Evolutionary conservation across 2,797 vertebrate species (phyloP).

Genomic region (Onychomys leucogaster): DNA sequence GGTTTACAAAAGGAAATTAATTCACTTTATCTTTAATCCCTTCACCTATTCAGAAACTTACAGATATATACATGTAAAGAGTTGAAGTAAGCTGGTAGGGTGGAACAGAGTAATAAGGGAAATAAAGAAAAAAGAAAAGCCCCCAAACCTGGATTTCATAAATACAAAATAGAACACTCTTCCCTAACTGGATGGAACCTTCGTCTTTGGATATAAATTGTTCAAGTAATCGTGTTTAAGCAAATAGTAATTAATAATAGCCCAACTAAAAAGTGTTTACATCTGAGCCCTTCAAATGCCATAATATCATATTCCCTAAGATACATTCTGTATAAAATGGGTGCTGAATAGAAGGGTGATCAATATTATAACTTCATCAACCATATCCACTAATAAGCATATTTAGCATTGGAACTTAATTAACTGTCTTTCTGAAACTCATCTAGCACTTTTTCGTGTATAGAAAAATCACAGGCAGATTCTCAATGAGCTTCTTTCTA

Average conservation of each 20-base stretch:
- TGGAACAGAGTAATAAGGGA: slow-evolving; percentile 37
- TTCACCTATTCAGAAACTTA: background rate
- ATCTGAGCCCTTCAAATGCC: background rate
- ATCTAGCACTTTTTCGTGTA: background rate
- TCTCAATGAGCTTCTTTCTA: background rate
- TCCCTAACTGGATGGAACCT: background rate
- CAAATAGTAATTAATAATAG: slow-evolving; percentile 35
- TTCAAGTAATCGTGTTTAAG: slow-evolving; percentile 19
- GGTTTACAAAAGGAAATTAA: slow-evolving; percentile 18
- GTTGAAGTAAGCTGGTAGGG: background rate
- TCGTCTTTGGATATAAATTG: background rate
- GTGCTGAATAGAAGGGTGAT: slow-evolving; percentile 4
- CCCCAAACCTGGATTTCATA: background rate
- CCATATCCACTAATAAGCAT: background rate
- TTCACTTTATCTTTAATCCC: background rate
- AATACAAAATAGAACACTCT: background rate
- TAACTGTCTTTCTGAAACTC: slow-evolving; percentile 9
- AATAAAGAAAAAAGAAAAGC: slow-evolving; percentile 5
- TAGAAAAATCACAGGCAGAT: background rate
- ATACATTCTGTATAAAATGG: background rate
- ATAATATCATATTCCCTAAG: background rate
- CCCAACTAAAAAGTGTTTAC: background rate
- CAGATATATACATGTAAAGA: background rate
- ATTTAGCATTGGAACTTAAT: slow-evolving; percentile 7
- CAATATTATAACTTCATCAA: background rate